Base-by-base conservation (phyloP, 2,888 invertebrate genomes). In the Lucinisca nassula region DNA sequence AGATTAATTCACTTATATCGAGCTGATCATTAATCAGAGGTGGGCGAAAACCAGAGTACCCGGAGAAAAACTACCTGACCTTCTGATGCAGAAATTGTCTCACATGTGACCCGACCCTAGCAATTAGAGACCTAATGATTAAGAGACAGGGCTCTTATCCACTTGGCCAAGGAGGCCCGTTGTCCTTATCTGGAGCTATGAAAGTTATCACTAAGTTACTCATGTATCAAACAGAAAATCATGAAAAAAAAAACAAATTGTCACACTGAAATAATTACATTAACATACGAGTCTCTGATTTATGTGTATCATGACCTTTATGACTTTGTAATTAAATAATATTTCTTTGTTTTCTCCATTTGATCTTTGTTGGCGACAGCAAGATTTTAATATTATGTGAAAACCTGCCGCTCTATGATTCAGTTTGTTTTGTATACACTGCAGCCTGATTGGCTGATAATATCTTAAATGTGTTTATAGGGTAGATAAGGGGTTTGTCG, bases 401-500 rank as follows among this genome's bases (percentile, higher is more conserved):
- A 61, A 61, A 30, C 61, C 61, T 30, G 67, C 67, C 30, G 32
- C 35, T 35, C 24, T 35, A 24, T 17, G 55, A n/a, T 30, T 27
- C 17, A 17, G 30, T 67, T 35, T 67, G 35, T 67, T 67, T 35
- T 61, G 67, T 67, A 67, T 67, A 67, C 35, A 67, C 67, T 67
- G 67, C 67, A 67, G 8, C 35, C 35, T 67, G 67, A 67, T 67
- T 67, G 67, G 67, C 17, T 17, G 67, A 3, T 67, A 24, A 67
- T 35, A 67, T 67, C 67, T 12, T 67, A 32, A 51, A 67, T 35
- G 32, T 67, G 67, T 67, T 61, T 67, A 67, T 67, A 67, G 67
- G 32, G 74, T 89, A 89, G 89, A 89, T 89, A 89, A 85, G 81
- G 73, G 67, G 6, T 81, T 77, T 79, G 90, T 90, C 90, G 90